Base-by-base conservation (phyloP, 2,888 invertebrate genomes). In the Sarcophaga variegata region DNA sequence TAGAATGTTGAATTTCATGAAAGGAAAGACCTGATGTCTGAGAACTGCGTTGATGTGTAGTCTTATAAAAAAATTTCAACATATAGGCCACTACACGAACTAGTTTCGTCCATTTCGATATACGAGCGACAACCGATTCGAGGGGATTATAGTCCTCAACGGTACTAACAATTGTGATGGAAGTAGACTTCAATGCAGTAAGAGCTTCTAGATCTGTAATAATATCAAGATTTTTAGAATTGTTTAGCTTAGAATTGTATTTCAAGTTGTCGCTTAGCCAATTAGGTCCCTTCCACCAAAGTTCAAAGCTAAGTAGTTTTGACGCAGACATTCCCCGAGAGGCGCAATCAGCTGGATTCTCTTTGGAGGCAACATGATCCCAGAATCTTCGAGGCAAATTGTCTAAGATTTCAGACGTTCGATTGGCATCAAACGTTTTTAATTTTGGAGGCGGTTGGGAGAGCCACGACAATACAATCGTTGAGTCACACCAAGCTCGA, bases 341-440 rank as follows among this genome's bases (percentile, higher is more conserved):
- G 2, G 85, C 81, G 17, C 85, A 85, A 49, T 85, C 85, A 4
- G 81, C 77, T 0, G 81, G 77, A 12, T 77, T 85, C 47, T 78
- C 63, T 47, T 72, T 72, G 0, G 85, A 67, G 1, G n/a, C 3
- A 3, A 85, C 81, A 54, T 81, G 85, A 8, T 60, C 54, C 67
- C 77, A 85, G 14, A 71, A 17, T 17, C 12, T 71, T 60, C 67
- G n/a, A 20, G 64, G 70, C 2, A 78, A 3, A 8, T 22, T 86
- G 14, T 79, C 70, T 12, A 85, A 45, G 27, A 82, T 79, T 62
- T 86, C 75, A 14, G 77, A 77, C 5, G 83, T 83, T 5, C 83
- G 37, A 63, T 81, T 77, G 11, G 71, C 72, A 12, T 72, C 69
- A 54, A 70, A 75, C 0, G 63, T 76, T 70, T 79, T 76, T 0